phyloP scores from a whole-genome alignment of 2,113 vertebrate genomes.

The Arenaria interpres region DNA sequence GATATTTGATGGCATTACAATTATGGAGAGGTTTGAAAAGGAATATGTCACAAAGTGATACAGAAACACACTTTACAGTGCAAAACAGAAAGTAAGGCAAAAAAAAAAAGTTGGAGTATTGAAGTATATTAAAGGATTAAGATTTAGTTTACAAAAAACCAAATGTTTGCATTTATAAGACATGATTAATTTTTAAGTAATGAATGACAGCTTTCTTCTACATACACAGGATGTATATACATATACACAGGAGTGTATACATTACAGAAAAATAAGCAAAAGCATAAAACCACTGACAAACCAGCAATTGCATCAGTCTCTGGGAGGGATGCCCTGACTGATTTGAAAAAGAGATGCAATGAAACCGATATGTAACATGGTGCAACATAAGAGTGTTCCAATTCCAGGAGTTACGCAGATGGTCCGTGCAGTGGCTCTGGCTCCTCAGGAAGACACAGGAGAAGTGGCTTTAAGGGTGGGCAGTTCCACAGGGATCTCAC shows the following conservation, averaged over 20 bases:
- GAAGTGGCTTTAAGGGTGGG: neutral
- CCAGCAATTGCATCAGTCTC: neutral
- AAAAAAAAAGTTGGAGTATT: neutral
- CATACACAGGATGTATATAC: no score
- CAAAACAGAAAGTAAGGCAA: neutral
- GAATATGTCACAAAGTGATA: neutral
- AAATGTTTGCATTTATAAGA: neutral
- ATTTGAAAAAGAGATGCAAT: neutral
- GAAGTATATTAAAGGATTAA: neutral
- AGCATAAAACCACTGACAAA: neutral
- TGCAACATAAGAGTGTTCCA: neutral
- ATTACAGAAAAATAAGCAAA: neutral
- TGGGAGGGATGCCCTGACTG: neutral
- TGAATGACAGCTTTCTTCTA: neutral
- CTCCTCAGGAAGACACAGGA: neutral
- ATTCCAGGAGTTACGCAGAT: neutral
- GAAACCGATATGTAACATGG: neutral
- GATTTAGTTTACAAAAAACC: neutral
- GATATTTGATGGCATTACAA: neutral
- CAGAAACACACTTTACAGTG: neutral
- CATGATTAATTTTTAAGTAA: neutral
- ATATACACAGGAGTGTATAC: neutral
- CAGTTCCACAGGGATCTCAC: neutral
- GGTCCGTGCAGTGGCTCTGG: rapidly evolving
- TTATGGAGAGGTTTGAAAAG: neutral